These are phyloP conservation scores for Volucella zonaria DNA, from an alignment of 2,888 invertebrate genomes.

Conservation along the genomic window DNA sequence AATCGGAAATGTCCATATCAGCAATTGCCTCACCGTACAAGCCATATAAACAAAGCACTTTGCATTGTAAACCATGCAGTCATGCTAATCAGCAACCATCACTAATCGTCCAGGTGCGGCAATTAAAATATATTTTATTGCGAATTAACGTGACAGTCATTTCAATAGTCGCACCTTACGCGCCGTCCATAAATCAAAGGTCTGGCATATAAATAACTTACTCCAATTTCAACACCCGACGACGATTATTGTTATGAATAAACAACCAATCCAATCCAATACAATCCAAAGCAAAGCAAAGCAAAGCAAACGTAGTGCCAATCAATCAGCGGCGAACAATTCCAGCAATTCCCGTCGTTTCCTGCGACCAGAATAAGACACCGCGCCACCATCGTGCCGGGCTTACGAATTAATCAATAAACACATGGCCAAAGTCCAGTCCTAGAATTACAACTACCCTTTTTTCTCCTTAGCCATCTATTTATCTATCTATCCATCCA, in stretches of 20 bases:
- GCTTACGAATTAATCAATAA: slow-evolving; percentile 73
- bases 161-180: slow-evolving; percentile 70
- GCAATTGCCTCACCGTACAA: slow-evolving; percentile 50
- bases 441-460: slow-evolving; percentile 62
- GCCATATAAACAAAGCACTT: slow-evolving; percentile 21
- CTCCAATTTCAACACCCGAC: slow-evolving; percentile 73
- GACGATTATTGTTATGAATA: slow-evolving; percentile 55
- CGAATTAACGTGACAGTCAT: slow-evolving; percentile 66
- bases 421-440: slow-evolving; percentile 68
- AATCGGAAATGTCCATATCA: slow-evolving; percentile 67
- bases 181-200: slow-evolving; percentile 69
- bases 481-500: slow-evolving; percentile 3
- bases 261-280: slow-evolving; percentile 37
- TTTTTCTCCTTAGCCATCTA: slow-evolving; percentile 4
- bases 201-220: slow-evolving; percentile 69
- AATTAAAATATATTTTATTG: slow-evolving; percentile 74
- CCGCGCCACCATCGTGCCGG: slow-evolving; percentile 68
- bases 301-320: slow-evolving; percentile 42
- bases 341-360: slow-evolving; percentile 68
- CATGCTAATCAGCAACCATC: slow-evolving; percentile 66
- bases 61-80: slow-evolving; percentile 36
- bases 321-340: slow-evolving; percentile 67
- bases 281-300: not conserved
- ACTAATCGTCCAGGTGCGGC: slow-evolving; percentile 70
- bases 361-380: slow-evolving; percentile 72